phyloP scores from a whole-genome alignment of 2,888 invertebrate species.

The Drosophila bunnanda region DNA sequence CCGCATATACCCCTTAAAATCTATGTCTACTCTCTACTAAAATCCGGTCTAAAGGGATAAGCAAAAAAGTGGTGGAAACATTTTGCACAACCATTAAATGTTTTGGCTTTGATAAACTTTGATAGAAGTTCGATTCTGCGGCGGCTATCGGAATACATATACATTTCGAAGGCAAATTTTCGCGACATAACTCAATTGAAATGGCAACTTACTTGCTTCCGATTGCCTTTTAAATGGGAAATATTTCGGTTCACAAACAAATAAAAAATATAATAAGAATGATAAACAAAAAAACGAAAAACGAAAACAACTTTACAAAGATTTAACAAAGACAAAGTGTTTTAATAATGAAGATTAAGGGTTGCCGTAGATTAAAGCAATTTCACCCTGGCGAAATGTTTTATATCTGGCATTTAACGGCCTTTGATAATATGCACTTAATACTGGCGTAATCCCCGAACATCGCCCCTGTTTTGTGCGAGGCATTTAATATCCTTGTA shows the following conservation, averaged over 20 bases:
- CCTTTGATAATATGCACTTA: constrained; percentile 43
- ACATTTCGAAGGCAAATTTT: constrained; percentile 22
- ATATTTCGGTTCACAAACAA: constrained; percentile 19
- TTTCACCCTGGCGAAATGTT: constrained; percentile 34
- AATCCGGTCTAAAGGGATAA: constrained; percentile 25
- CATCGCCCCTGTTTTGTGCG: constrained; percentile 19
- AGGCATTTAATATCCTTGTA: constrained; percentile 48
- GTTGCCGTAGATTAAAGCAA: constrained; percentile 34
- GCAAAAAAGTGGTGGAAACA: constrained; percentile 25
- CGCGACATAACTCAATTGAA: constrained; percentile 31
- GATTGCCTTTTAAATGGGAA: constrained; percentile 38
- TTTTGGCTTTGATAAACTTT: constrained; percentile 45
- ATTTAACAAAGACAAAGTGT: constrained; percentile 41
- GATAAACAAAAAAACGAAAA: not conserved
- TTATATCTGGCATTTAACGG: constrained; percentile 36
- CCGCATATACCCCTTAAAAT: not conserved
- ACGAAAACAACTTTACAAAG: constrained; percentile 17
- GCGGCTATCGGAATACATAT: not conserved
- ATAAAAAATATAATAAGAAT: constrained; percentile 11
- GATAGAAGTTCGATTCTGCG: constrained; percentile 31
- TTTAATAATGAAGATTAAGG: constrained; percentile 44
- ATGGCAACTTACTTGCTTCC: constrained; percentile 35
- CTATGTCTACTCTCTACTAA: not conserved
- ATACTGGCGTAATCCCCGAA: constrained; percentile 28
- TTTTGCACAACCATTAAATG: constrained; percentile 39